Evolutionary conservation across 2,888 invertebrate species (phyloP).

Genomic region (Acrobeloides nanus): DNA sequence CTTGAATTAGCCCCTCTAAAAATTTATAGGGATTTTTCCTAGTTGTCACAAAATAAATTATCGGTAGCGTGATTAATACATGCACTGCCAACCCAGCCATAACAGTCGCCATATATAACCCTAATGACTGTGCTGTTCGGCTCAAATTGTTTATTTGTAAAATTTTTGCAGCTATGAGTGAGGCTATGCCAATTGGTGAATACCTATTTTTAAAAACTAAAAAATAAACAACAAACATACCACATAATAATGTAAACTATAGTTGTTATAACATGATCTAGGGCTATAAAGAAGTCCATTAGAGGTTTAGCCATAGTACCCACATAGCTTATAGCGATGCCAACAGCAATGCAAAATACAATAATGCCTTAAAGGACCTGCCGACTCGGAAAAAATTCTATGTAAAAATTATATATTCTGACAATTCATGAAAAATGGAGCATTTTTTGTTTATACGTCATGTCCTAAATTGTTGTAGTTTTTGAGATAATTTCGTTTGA

Average conservation of each 20-base stretch:
- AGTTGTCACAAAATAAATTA: constrained; percentile 62
- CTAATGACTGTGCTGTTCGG: no score
- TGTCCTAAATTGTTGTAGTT: no score
- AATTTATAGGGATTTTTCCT: constrained; percentile 40
- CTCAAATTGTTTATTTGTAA: constrained; percentile 62
- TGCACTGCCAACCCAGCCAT: constrained; percentile 61
- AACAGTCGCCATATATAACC: constrained; percentile 63
- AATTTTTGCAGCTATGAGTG: constrained; percentile 65
- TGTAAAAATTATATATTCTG: no score
- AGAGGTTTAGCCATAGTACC: constrained; percentile 66
- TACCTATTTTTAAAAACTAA: constrained; percentile 48
- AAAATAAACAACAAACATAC: constrained; percentile 54
- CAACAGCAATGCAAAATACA: constrained; percentile 75
- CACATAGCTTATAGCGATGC: constrained; percentile 76
- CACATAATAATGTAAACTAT: constrained; percentile 85
- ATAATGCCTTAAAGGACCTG: constrained; percentile 36
- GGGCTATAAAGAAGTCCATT: constrained; percentile 64
- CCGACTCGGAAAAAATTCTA: no score
- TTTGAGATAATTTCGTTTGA: no score
- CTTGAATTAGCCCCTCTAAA: constrained; percentile 62
- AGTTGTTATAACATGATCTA: constrained; percentile 81
- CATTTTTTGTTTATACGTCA: no score
- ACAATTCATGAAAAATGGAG: no score
- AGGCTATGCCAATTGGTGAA: constrained; percentile 67
- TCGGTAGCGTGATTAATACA: constrained; percentile 61